Base-by-base conservation (phyloP, 2,888 invertebrate genomes). In the Sminthurides aquaticus region DNA sequence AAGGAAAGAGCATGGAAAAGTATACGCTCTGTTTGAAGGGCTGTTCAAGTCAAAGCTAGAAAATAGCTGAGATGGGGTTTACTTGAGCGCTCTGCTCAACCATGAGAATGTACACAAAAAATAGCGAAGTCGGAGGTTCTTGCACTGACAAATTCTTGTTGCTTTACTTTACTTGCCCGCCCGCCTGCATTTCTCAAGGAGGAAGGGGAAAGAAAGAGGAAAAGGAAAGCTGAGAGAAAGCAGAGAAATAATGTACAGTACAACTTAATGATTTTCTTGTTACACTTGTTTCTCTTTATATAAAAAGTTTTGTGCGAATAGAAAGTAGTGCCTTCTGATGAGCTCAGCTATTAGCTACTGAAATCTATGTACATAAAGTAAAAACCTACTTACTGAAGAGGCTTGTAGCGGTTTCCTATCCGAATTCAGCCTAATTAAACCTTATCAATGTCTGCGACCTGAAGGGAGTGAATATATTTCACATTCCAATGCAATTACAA, bases 71-170 rank as follows among this genome's bases (percentile, higher is more conserved):
- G 18, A 15, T 20, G 52, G 52, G 52, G 22, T 15, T n/a, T 34
- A 34, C 5, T 15, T 52, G 20, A 52, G 22, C 20, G 52, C 20
- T 52, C 52, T 52, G 18, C 52, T 52, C 52, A 52, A 52, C 52
- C 52, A 52, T 52, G 52, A 52, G 5, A 52, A 52, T 52, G 22
- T 52, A 52, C 52, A 52, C 52, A 52, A 52, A 52, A 52, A 52
- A 20, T 8, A 43, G 15, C 52, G 22, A 52, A 52, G 15, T 22
- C 18, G 8, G 52, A 5, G 11, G 5, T 15, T 52, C 52, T 52
- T 20, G 52, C 20, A 18, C 5, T 34, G 15, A 34, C 43, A 34
- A 34, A 34, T 15, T 52, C 52, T 22, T 52, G 18, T 20, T 20
- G 52, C 52, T 22, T 52, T 20, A 5, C 22, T 20, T 52, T 52